phyloP scores from a whole-genome alignment of 2,888 invertebrate genomes.

The Hipparchia sbordonii region DNA sequence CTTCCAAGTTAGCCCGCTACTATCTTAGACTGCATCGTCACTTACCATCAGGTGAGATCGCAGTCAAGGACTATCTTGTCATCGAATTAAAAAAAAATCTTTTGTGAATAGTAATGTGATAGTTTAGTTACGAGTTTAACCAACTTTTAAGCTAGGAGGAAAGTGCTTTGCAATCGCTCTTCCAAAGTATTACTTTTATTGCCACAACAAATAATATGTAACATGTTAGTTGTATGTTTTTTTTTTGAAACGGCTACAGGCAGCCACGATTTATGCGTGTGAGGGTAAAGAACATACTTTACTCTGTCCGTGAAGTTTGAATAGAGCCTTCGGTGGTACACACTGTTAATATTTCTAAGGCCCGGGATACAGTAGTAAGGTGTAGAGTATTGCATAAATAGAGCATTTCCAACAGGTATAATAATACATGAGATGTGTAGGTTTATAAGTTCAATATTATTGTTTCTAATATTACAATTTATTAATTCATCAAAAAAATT shows the following conservation, averaged over 20 bases:
- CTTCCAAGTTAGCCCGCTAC: too few relatives aligned
- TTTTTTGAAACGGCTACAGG: constrained; percentile 10
- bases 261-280: constrained; percentile 20
- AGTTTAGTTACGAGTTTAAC: too few relatives aligned
- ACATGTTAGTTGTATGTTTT: constrained; percentile 14
- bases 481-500: too few relatives aligned
- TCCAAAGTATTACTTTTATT: constrained; percentile 16
- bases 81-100: too few relatives aligned
- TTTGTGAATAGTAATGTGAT: too few relatives aligned
- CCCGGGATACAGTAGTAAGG: constrained; percentile 11
- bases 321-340: constrained; percentile 63
- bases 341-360: constrained; percentile 59
- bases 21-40: too few relatives aligned
- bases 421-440: too few relatives aligned
- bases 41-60: too few relatives aligned
- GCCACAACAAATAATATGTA: constrained; percentile 19
- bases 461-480: too few relatives aligned
- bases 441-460: too few relatives aligned
- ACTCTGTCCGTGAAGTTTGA: constrained; percentile 46
- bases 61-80: too few relatives aligned
- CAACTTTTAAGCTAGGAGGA: background rate
- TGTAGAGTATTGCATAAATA: constrained; percentile 5
- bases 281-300: constrained; percentile 28
- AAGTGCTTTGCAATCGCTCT: background rate
- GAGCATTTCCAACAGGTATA: too few relatives aligned